phyloP scores from a whole-genome alignment of 2,797 vertebrate species.

The Erithacus rubecula region DNA sequence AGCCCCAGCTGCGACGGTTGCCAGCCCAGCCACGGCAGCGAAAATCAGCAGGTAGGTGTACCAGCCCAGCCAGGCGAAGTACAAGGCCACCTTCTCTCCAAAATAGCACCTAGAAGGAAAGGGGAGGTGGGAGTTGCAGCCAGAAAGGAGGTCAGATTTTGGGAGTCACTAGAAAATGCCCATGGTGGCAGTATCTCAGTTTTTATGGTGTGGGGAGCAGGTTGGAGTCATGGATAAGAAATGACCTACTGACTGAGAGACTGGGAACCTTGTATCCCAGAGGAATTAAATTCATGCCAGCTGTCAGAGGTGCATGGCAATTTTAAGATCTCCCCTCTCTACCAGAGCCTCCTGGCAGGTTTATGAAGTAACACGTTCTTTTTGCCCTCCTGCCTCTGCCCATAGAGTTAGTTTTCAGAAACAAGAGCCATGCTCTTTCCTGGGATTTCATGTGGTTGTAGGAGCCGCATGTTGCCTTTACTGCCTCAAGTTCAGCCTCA shows the following conservation, averaged over 20 bases:
- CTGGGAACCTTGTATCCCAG: not conserved
- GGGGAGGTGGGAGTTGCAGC: not conserved
- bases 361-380: accelerated
- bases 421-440: not conserved
- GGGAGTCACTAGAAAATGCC: not conserved
- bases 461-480: not conserved
- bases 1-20: constrained; percentile 84
- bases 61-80: constrained; percentile 95
- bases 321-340: not conserved
- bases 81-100: constrained; percentile 93
- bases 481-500: not conserved
- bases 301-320: not conserved
- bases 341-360: not conserved
- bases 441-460: not conserved
- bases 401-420: accelerated
- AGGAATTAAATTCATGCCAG: not conserved
- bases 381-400: not conserved
- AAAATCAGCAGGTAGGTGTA: constrained; percentile 87
- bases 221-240: not conserved
- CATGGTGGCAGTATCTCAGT: accelerated
- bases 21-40: constrained; percentile 78
- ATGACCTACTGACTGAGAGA: not conserved
- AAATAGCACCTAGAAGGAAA: constrained; percentile 83
- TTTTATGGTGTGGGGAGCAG: not conserved
- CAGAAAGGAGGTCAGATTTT: not conserved